A percentile compares a stretch with the other conserved stretches of the same genome.
Conservation (phyloP, 2,113 vertebrate species). For the Rattus norvegicus region GRCr8 NC_086030.1:35766501-35767000, state of each 20-base stretch:
- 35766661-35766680: neutral
- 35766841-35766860: neutral
- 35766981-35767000: neutral
- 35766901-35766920: too few species aligned
- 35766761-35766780: neutral
- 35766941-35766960: neutral
- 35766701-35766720: neutral
- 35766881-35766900: neutral
- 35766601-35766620: neutral
- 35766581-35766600: neutral
- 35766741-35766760: neutral
- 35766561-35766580: neutral
- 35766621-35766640: neutral
- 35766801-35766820: too few species aligned
- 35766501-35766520: neutral
- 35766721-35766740: neutral
- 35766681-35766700: too few species aligned
- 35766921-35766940: neutral
- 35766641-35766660: neutral
- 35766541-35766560: too few species aligned
- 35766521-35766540: neutral
- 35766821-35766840: neutral
- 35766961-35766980: neutral
- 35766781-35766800: neutral
- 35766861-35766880: neutral